Evolutionary conservation across 2,113 vertebrate species (phyloP), one percentile per base, ranked within the genome.

Genomic region (Pygoscelis antarcticus): DNA sequence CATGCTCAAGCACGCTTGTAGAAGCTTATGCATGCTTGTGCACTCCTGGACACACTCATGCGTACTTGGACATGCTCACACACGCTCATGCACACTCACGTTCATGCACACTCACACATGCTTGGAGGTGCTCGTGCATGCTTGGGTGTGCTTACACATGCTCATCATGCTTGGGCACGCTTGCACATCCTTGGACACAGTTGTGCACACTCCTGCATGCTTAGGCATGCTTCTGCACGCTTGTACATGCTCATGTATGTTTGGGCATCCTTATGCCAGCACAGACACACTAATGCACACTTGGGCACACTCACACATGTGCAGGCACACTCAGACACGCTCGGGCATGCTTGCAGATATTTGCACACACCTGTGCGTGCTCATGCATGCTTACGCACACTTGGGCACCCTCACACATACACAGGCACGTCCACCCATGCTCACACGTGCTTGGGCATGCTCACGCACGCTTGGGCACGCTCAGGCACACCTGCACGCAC

Each of bases 1-100:
- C 42, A 9, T 1, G n/a, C 34, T 17, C 7, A 1, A 4, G 11
- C 40, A 27, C 4, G 3, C 46, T 21, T 2, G 29, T 2, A 10
- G 36, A 8, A 2, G 18, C 30, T n/a, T 17, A 10, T 1, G 5
- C 29, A 34, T 3, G 1, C 36, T 13, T 11, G 19, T 7, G 19
- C n/a, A 13, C 9, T 1, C n/a, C 11, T 25, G 25, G 36, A 13
- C 16, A 2, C 4, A 13, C 26, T 36, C 30, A 4, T 0, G 21
- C 4, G 5, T 10, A 9, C n/a, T 11, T 11, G 32, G 26, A 15
- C 1, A 0, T 5, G 19, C 44, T 42, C 36, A 17, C 3, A 10
- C 19, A n/a, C 10, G 4, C 47, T 32, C 17, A 2, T 38, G 6
- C 54, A n/a, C 17, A 16, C 57, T 23, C 14, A 13, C 2, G 36